Base-by-base conservation (phyloP, 2,888 invertebrate genomes). In the Agrochola lychnidis region DNA sequence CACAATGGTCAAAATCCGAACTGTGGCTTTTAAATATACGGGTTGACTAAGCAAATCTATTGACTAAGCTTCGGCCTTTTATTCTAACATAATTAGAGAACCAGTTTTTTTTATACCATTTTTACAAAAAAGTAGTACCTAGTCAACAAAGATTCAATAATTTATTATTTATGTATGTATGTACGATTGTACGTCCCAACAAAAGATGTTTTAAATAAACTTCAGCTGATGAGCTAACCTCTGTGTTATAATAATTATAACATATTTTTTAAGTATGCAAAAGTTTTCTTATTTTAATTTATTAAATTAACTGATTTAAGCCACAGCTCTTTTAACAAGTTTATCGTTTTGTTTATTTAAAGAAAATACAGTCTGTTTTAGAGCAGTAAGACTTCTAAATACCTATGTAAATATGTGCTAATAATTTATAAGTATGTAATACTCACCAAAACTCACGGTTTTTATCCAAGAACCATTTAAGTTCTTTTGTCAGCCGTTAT, bases 371-470 rank as follows among this genome's bases (percentile, higher is more conserved):
- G 16, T 1, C 6, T 22, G 4, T 67, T 57, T 57, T 0, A 30
- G 22, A 25, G 2, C 6, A 59, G 7, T 14, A 19, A 57, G 1
- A 36, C 9, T 16, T 9, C 4, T 12, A 9, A 16, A 30, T 4
- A 61, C 4, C 0, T 22, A 45, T 1, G 2, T 30, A 30, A 48
- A 53, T n/a, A 56, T 25, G 2, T 48, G 6, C 36, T 36, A 36
- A 4, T 5, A 22, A 36, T 12, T 45, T 36, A 42, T 30, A n/a
- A 22, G 14, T 22, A 30, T 25, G 12, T 59, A 48, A 25, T 48
- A 75, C 84, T 82, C 14, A 83, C 81, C 80, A 70, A 70, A 64
- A n/a, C 2, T 0, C 36, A 36, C 4, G 5, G 5, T 68, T 64
- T 51, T 53, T 12, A 48, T 62, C 36, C 62, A 30, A 25, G 22